phyloP scores from a whole-genome alignment of 2,113 vertebrate species.

The Mormoops blainvillei region DNA sequence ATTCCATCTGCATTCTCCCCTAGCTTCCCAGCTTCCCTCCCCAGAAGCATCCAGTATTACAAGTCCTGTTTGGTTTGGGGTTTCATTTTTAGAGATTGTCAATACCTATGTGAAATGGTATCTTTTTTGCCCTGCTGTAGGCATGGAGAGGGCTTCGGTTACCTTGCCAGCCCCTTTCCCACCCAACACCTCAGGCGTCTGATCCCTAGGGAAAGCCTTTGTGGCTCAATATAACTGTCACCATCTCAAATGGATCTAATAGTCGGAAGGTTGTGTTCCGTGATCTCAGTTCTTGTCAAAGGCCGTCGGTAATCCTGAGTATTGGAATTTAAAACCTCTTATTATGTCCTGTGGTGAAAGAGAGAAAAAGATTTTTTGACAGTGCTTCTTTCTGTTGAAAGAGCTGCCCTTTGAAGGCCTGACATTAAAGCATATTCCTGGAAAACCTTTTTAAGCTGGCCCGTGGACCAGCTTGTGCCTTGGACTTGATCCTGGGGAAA shows the following conservation, averaged over 20 bases:
- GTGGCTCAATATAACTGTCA: background rate
- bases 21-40: background rate
- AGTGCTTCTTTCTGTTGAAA: background rate
- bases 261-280: background rate
- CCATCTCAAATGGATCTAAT: background rate
- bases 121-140: background rate
- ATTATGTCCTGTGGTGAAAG: background rate
- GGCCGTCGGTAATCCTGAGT: background rate
- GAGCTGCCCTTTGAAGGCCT: constrained; percentile 41
- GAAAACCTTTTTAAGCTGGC: constrained; percentile 49
- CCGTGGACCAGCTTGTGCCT: constrained; percentile 5
- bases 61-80: background rate
- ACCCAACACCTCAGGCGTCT: background rate
- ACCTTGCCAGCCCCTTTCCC: background rate
- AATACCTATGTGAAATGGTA: background rate
- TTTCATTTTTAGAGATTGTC: background rate
- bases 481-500: constrained; percentile 32
- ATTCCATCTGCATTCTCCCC: background rate
- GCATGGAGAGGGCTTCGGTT: background rate
- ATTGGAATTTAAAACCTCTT: background rate
- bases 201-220: background rate
- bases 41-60: background rate
- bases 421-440: constrained; percentile 47
- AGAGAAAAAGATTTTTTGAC: constrained; percentile 28
- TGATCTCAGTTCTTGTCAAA: background rate